Evolutionary conservation across 2,888 invertebrate genomes (phyloP).

Genomic region (Hemithea aestivaria): DNA sequence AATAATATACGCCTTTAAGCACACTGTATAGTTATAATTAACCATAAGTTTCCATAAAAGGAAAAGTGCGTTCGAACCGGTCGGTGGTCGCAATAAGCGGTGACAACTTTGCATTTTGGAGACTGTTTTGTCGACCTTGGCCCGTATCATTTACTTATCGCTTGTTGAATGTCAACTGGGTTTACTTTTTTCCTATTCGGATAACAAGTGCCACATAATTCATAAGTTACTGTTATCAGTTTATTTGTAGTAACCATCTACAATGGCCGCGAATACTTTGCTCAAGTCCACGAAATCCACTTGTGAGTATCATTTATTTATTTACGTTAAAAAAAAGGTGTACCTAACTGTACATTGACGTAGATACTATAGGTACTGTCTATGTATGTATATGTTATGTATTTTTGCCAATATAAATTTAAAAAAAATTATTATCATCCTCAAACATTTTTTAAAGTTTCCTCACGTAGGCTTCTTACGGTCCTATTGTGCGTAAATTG

Average conservation of each 20-base stretch:
- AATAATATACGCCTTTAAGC: too few species aligned
- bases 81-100: background rate
- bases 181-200: slow-evolving; percentile 30
- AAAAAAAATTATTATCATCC: too few species aligned
- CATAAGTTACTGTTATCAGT: too few species aligned
- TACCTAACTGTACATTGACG: too few species aligned
- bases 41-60: too few species aligned
- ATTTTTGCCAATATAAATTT: too few species aligned
- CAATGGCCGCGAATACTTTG: slow-evolving; percentile 50
- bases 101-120: slow-evolving; percentile 22
- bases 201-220: slow-evolving; percentile 1
- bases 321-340: background rate
- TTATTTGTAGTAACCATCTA: background rate
- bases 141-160: slow-evolving; percentile 51
- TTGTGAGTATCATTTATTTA: slow-evolving; percentile 42
- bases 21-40: too few species aligned
- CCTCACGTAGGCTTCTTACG: too few species aligned
- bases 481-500: too few species aligned
- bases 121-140: slow-evolving; percentile 45
- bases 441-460: too few species aligned
- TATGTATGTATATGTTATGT: too few species aligned
- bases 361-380: too few species aligned
- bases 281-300: slow-evolving; percentile 51
- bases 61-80: slow-evolving; percentile 1
- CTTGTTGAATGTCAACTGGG: slow-evolving; percentile 42